These are phyloP conservation scores for Drosophila ananassae DNA, from an alignment of 1,140 invertebrate species.

Conservation along the genomic window DNA sequence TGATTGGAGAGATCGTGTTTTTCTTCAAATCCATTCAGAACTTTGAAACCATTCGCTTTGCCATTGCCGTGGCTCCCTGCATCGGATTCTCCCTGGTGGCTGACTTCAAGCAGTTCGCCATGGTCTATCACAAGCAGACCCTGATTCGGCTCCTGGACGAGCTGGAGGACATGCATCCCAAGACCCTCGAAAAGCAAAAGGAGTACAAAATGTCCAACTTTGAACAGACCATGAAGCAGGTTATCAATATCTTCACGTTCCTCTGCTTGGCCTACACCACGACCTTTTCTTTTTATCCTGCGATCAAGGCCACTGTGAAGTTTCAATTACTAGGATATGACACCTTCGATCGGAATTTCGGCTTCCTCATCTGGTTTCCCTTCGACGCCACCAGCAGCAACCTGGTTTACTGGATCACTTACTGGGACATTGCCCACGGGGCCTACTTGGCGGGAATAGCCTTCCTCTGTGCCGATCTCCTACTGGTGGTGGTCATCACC, in stretches of 20 bases:
- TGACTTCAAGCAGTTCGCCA: constrained; percentile 69
- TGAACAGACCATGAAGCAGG: constrained; percentile 64
- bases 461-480: constrained; percentile 72
- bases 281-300: constrained; percentile 70
- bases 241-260: constrained; percentile 68
- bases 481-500: constrained; percentile 73
- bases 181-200: constrained; percentile 36
- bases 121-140: constrained; percentile 40
- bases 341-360: constrained; percentile 69
- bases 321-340: constrained; percentile 66
- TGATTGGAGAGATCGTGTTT: constrained; percentile 65
- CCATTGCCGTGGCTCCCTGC: constrained; percentile 76
- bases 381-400: constrained; percentile 60
- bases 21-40: constrained; percentile 66
- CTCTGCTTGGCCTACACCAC: constrained; percentile 72
- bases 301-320: constrained; percentile 63
- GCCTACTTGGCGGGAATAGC: constrained; percentile 76
- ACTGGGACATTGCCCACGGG: constrained; percentile 72
- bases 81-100: constrained; percentile 77
- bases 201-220: constrained; percentile 51
- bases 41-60: constrained; percentile 62
- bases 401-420: constrained; percentile 66
- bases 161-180: constrained; percentile 73
- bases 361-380: constrained; percentile 78
- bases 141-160: constrained; percentile 57